Conservation (phyloP, 2,888 invertebrate genomes). For the Muschampia plurimacula region DNA sequence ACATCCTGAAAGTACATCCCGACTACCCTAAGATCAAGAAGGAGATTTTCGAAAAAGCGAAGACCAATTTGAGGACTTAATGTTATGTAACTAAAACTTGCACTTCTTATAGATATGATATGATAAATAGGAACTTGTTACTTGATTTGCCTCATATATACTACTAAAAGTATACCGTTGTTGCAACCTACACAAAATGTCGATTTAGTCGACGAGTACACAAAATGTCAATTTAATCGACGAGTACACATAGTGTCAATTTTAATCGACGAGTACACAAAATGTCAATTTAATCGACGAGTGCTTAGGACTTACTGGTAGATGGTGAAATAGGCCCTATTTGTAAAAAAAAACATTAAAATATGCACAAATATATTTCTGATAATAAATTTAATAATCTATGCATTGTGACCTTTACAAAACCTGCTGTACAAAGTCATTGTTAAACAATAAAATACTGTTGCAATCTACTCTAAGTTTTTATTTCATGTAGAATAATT, state of each 20-base stretch:
- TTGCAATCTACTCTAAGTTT: conserved; percentile 59
- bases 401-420: conserved; percentile 68
- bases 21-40: conserved; percentile 96
- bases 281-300: no score
- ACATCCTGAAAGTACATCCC: conserved; percentile 92
- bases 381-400: conserved; percentile 49
- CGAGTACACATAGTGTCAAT: no score
- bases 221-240: no score
- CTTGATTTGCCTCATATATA: no score
- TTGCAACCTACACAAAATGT: no score
- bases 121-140: no score
- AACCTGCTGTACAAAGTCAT: conserved; percentile 46
- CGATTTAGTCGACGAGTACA: no score
- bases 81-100: no score
- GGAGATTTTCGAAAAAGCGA: conserved; percentile 96
- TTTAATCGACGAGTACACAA: no score
- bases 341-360: conserved; percentile 50
- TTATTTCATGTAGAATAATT: conserved; percentile 34
- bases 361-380: conserved; percentile 72
- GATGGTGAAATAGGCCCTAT: no score
- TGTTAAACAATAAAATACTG: conserved; percentile 58
- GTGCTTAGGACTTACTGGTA: no score
- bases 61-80: conserved; percentile 89
- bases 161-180: no score
- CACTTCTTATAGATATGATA: not conserved